Percentiles rank a stretch among this genome's conserved stretches.
phyloP scores from a whole-genome alignment of 2,797 vertebrate species.

The Knipowitschia caucasica region DNA sequence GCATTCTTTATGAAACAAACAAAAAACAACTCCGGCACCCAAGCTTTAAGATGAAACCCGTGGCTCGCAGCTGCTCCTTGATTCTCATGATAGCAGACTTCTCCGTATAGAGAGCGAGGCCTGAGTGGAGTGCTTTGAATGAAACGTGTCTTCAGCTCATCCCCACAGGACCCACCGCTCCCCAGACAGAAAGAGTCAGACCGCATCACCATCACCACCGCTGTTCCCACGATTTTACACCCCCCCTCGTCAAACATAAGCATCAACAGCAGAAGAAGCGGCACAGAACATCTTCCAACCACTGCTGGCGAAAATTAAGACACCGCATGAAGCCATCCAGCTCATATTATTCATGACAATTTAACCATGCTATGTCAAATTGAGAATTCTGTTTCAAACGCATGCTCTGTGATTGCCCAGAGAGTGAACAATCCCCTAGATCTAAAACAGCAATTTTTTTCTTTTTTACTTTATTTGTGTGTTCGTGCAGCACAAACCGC shows the following conservation, averaged over 20 bases:
- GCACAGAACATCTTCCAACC: conserved; percentile 41
- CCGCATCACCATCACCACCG: conserved; percentile 68
- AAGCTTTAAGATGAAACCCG: too few species aligned
- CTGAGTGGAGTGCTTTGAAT: conserved; percentile 57
- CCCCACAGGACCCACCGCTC: conserved; percentile 55
- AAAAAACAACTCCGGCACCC: too few species aligned
- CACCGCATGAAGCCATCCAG: conserved; percentile 40
- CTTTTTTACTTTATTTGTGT: conserved; percentile 22
- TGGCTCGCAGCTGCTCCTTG: conserved; percentile 43
- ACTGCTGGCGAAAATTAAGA: conserved; percentile 46
- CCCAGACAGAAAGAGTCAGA: conserved; percentile 67
- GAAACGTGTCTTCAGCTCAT: conserved; percentile 59
- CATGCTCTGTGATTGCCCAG: conserved; percentile 28
- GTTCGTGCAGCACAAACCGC: conserved; percentile 17
- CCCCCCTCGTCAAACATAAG: conserved; percentile 58
- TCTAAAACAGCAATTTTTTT: conserved; percentile 32
- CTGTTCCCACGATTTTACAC: conserved; percentile 58
- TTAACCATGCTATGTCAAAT: conserved; percentile 41
- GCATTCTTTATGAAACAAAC: too few species aligned
- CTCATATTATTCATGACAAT: conserved; percentile 49
- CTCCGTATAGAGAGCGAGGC: conserved; percentile 35
- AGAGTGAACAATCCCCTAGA: conserved; percentile 36
- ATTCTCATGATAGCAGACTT: conserved; percentile 51
- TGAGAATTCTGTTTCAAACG: conserved; percentile 37
- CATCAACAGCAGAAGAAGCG: conserved; percentile 46